Conservation (phyloP, 2,888 invertebrate species). For the Metopia argyrocephala region DNA sequence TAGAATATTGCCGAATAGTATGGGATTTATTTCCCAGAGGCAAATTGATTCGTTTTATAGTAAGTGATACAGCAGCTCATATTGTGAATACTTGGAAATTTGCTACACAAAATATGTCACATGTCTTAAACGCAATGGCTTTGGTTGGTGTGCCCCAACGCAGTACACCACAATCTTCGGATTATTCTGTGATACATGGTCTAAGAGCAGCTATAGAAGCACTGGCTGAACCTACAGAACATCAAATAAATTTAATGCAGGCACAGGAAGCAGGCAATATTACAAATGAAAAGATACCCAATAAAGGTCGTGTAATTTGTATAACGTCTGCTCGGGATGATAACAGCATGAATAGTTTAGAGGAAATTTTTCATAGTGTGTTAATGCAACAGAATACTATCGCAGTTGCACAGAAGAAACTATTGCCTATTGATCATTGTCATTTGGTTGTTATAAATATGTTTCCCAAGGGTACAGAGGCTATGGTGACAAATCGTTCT, state of each 20-base stretch:
- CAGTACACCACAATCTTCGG: conserved; percentile 79
- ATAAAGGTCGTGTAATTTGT: conserved; percentile 90
- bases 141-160: conserved; percentile 88
- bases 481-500: conserved; percentile 86
- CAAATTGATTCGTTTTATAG: conserved; percentile 91
- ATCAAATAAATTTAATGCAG: conserved; percentile 81
- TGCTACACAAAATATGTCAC: conserved; percentile 90
- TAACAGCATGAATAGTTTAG: conserved; percentile 89
- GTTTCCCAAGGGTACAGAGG: conserved; percentile 89
- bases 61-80: conserved; percentile 91
- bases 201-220: conserved; percentile 92
- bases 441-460: conserved; percentile 94
- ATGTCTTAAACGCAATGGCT: conserved; percentile 91
- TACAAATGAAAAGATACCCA: conserved; percentile 70
- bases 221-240: conserved; percentile 88
- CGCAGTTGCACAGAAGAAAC: conserved; percentile 81
- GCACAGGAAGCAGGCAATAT: conserved; percentile 65
- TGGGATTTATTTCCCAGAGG: conserved; percentile 97
- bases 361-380: conserved; percentile 91
- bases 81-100: conserved; percentile 91
- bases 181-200: conserved; percentile 88
- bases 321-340: conserved; percentile 94
- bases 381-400: conserved; percentile 89
- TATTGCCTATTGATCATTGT: conserved; percentile 90
- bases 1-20: conserved; percentile 97